Conservation (phyloP, 2,888 invertebrate species). For the Campoletis raptor region DNA sequence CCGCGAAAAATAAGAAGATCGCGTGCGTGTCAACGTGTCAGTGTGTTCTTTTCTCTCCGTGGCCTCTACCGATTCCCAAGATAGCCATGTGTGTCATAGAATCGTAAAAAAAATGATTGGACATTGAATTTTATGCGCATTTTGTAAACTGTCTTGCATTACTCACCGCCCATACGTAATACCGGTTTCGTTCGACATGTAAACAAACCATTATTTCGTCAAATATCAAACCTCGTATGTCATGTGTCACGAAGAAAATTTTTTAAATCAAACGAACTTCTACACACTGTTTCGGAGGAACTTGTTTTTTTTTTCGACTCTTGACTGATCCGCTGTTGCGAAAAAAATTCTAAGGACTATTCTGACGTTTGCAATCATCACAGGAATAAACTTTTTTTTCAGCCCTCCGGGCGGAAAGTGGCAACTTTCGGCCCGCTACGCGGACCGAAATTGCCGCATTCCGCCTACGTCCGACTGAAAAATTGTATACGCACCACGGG, state of each 20-base stretch:
- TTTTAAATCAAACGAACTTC: neutral
- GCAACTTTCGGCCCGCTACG: too few relatives aligned
- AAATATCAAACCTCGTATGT: neutral
- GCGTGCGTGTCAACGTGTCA: neutral
- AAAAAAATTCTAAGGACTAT: neutral
- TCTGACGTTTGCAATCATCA: neutral
- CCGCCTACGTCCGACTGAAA: too few relatives aligned
- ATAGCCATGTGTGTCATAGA: neutral
- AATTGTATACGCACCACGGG: too few relatives aligned
- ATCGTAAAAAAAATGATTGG: neutral
- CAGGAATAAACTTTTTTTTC: neutral
- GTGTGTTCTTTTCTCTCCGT: neutral
- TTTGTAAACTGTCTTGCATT: neutral
- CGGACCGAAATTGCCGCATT: too few relatives aligned
- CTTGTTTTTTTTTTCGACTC: neutral
- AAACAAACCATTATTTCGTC: constrained; percentile 3
- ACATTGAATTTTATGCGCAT: neutral
- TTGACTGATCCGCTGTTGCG: neutral
- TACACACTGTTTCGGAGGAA: neutral
- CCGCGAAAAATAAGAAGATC: constrained; percentile 9
- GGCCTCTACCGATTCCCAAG: neutral
- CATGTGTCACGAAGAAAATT: neutral
- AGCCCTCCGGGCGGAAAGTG: too few relatives aligned
- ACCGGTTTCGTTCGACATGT: neutral
- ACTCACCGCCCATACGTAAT: neutral